Percentiles rank a stretch among this genome's conserved stretches.
These are phyloP conservation scores for Leptodactylus fallax DNA, from an alignment of 2,797 vertebrate genomes.

Conservation along the genomic window DNA sequence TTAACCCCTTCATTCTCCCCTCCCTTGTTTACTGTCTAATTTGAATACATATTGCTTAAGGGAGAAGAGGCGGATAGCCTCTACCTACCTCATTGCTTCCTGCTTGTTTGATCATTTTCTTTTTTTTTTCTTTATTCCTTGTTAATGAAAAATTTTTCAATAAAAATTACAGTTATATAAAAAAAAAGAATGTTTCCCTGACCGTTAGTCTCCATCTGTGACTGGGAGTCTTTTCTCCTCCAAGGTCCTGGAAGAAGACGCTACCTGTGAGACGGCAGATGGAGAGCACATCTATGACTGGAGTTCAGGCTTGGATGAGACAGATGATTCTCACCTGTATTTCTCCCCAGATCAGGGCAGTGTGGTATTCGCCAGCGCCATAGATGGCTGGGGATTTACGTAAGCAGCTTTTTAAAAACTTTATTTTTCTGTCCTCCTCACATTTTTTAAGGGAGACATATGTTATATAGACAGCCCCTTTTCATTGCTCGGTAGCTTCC, in stretches of 20 bases:
- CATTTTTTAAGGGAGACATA: neutral
- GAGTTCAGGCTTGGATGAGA: constrained; percentile 90
- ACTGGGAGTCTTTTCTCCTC: constrained; percentile 92
- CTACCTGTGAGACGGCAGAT: constrained; percentile 64
- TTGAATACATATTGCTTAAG: too few species aligned
- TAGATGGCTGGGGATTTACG: constrained; percentile 98
- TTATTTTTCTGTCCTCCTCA: neutral
- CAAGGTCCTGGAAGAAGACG: constrained; percentile 90
- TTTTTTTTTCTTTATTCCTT: too few species aligned
- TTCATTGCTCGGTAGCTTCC: neutral
- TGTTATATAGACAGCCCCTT: neutral
- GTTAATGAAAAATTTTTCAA: too few species aligned
- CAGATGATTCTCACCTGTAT: constrained; percentile 93
- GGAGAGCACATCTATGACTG: constrained; percentile 91
- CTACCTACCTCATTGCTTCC: too few species aligned
- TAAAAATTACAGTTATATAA: too few species aligned
- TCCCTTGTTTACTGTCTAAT: too few species aligned
- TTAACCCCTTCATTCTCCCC: too few species aligned
- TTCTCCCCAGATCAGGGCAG: constrained; percentile 95
- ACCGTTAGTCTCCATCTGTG: constrained; percentile 66
- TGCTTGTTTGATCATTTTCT: too few species aligned
- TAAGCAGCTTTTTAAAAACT: constrained; percentile 67
- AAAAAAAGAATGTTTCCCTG: neutral
- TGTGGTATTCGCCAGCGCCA: constrained; percentile 92
- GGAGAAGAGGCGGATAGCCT: too few species aligned